These are phyloP conservation scores for Bedellia somnulentella DNA, from an alignment of 2,888 invertebrate genomes.

Conservation along the genomic window DNA sequence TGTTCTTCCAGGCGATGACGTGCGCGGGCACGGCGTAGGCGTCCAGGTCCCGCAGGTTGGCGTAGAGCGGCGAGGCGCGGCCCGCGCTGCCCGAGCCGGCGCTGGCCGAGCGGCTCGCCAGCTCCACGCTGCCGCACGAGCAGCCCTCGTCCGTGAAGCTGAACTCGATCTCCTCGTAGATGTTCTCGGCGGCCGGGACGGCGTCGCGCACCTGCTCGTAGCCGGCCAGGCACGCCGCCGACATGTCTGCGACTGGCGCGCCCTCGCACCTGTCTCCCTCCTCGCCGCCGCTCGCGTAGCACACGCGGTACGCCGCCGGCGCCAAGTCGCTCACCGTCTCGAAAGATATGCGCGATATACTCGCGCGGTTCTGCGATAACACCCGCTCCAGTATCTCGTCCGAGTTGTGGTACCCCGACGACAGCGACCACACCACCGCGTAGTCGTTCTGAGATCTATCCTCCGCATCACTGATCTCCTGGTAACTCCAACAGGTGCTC, in stretches of 20 bases:
- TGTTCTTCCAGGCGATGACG: constrained; percentile 57
- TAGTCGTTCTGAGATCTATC: constrained; percentile 27
- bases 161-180: constrained; percentile 50
- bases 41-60: constrained; percentile 45
- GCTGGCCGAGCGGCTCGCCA: constrained; percentile 47
- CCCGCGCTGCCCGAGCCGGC: constrained; percentile 44
- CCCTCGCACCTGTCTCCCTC: constrained; percentile 42
- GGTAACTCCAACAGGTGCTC: constrained; percentile 53
- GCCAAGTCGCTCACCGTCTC: constrained; percentile 38
- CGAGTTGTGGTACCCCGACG: constrained; percentile 47
- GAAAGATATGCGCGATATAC: constrained; percentile 35
- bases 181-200: constrained; percentile 40
- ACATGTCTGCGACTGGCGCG: constrained; percentile 19
- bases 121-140: constrained; percentile 49
- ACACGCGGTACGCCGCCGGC: constrained; percentile 31
- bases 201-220: constrained; percentile 51
- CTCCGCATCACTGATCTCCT: constrained; percentile 34
- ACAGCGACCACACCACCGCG: constrained; percentile 45
- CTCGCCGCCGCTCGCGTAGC: constrained; percentile 36
- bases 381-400: constrained; percentile 37
- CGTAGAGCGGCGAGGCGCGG: constrained; percentile 47
- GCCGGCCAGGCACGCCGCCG: constrained; percentile 29
- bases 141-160: constrained; percentile 48
- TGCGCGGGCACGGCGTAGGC: constrained; percentile 50
- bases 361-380: constrained; percentile 32